phyloP scores from a whole-genome alignment of 2,797 vertebrate species.

The Emys orbicularis region DNA sequence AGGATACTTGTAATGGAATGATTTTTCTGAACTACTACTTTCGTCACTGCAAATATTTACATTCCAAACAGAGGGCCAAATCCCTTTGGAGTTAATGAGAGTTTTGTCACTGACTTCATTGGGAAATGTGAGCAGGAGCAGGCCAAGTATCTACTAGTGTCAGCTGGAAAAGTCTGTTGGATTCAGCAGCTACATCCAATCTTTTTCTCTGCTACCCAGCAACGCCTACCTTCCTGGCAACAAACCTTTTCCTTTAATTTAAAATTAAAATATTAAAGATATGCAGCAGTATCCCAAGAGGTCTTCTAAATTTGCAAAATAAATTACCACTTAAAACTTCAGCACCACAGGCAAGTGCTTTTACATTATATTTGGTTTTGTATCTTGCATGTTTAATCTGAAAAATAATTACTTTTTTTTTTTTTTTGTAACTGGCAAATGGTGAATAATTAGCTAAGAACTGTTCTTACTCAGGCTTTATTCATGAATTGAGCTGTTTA shows the following conservation, averaged over 20 bases:
- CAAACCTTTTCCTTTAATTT: not conserved
- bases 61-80: not conserved
- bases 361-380: not conserved
- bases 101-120: conserved; percentile 29
- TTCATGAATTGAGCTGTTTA: conserved; percentile 1
- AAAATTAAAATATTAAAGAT: not conserved
- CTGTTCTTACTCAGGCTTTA: not conserved
- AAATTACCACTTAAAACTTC: not conserved
- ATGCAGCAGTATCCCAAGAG: not conserved
- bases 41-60: conserved; percentile 47
- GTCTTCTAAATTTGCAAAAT: not conserved
- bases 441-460: not conserved
- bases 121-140: conserved; percentile 43
- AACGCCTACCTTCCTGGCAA: not conserved
- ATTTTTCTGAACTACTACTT: not conserved
- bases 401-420: conserved; percentile 18
- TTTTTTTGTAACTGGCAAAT: not conserved
- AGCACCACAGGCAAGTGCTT: not conserved
- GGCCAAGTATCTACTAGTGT: conserved; percentile 37
- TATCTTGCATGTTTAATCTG: conserved; percentile 21
- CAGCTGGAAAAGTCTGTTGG: conserved; percentile 38
- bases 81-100: not conserved
- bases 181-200: not conserved
- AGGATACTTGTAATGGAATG: not conserved
- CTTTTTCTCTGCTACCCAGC: not conserved